Evolutionary conservation across 2,888 invertebrate species (phyloP), one percentile per base, ranked within the genome.

Genomic region (Andrena haemorrhoa): DNA sequence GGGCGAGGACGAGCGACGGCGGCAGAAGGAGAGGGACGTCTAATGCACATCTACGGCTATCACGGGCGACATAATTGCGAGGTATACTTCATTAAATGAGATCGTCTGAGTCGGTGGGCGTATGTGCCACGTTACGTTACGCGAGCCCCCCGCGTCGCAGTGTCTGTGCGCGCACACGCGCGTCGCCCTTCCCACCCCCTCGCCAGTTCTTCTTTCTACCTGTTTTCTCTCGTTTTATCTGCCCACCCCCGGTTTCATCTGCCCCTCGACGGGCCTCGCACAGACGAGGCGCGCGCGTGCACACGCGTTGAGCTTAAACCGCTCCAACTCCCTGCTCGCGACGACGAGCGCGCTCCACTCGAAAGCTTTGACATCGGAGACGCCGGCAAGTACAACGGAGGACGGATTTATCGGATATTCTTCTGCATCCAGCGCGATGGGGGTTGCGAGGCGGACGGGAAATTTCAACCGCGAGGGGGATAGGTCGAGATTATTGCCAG

Each of bases 351-450:
- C 73, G 77, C 87, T 84, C 79, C 86, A 76, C 85, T 84, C 80
- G 83, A 87, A 89, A 85, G 89, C 89, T 89, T 89, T 89, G 89
- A 88, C 87, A 89, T 88, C 86, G 83, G 84, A 86, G 86, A 82
- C 83, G 87, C 84, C 84, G 80, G 82, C 86, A 76, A 80, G 86
- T 86, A 86, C 83, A 84, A 75, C 71, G 74, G 76, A 79, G 86
- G 71, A 85, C 83, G 75, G 82, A 85, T 87, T 87, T 87, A 87
- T 85, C 85, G 87, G 85, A 87, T 84, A 86, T 87, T 87, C 85
- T 86, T 85, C 77, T 76, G 31, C 63, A 23, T 41, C 49, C 74
- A n/a, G 47, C 16, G 56, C 69, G 29, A 49, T 49, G 49, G 47
- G 31, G 58, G 2, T 47, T 29, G 35, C 12, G 29, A 23, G 41